A percentile compares a stretch with the other conserved stretches of the same genome.
Conservation (phyloP, 2,888 invertebrate species). For the Zygaena filipendulae region DNA sequence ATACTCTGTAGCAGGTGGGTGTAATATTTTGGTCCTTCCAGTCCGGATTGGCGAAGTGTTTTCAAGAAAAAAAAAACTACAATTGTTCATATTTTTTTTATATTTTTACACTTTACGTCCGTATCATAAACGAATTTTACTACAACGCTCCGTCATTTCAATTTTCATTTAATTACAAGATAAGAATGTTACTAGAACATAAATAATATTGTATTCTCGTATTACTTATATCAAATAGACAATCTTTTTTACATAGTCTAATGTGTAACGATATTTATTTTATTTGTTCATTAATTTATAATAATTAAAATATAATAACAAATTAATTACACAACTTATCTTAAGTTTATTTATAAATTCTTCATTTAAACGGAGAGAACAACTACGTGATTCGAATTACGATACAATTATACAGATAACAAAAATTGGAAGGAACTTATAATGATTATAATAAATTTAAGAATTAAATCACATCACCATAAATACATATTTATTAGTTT, state of each 20-base stretch:
- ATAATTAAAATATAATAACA: slow-evolving; percentile 64
- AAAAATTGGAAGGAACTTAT: slow-evolving; percentile 64
- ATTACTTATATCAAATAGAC: slow-evolving; percentile 68
- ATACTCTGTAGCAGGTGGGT: no score
- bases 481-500: no score
- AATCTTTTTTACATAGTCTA: slow-evolving; percentile 68
- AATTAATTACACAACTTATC: slow-evolving; percentile 63
- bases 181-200: slow-evolving; percentile 67
- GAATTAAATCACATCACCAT: no score
- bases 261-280: no score
- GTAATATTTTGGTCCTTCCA: no score
- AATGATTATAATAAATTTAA: no score
- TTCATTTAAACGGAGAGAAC: slow-evolving; percentile 58
- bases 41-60: no score
- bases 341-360: slow-evolving; percentile 47
- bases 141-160: slow-evolving; percentile 59
- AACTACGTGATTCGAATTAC: slow-evolving; percentile 50
- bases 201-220: slow-evolving; percentile 66
- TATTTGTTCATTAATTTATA: no score
- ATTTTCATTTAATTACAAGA: slow-evolving; percentile 60
- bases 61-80: slow-evolving; percentile 43
- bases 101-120: slow-evolving; percentile 65
- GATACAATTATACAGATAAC: slow-evolving; percentile 55
- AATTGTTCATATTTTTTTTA: slow-evolving; percentile 61
- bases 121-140: slow-evolving; percentile 66